Conservation (phyloP, 53 echinoderm and acorn worm genomes). For the Echinarachnius parma region DNA sequence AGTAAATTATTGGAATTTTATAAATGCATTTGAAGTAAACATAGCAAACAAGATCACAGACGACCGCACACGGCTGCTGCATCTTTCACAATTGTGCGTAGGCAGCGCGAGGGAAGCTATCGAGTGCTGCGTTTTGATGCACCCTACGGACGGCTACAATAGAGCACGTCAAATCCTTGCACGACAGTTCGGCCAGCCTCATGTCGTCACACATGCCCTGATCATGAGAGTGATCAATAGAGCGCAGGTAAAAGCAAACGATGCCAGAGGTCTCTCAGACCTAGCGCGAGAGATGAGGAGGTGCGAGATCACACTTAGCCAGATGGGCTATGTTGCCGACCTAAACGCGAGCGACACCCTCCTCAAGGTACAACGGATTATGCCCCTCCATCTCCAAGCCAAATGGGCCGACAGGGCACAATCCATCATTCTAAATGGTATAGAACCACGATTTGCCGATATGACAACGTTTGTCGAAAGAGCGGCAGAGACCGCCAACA, state of each 20-base stretch:
- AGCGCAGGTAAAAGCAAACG: conserved; percentile 14
- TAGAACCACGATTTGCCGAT: conserved; percentile 20
- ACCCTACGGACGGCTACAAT: conserved; percentile 30
- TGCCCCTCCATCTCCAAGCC: conserved; percentile 45
- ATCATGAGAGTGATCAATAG: conserved; percentile 33
- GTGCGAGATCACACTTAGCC: conserved; percentile 32
- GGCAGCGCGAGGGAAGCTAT: conserved; percentile 52
- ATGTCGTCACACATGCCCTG: conserved; percentile 57
- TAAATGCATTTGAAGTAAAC: conserved; percentile 57
- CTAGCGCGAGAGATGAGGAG: conserved; percentile 53
- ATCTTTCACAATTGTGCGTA: conserved; percentile 54
- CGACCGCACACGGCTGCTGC: conserved; percentile 33
- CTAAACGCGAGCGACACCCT: conserved; percentile 39
- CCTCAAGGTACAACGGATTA: conserved; percentile 47
- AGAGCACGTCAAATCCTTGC: conserved; percentile 29
- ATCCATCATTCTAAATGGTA: conserved; percentile 4
- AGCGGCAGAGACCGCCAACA: conserved; percentile 42
- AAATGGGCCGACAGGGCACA: conserved; percentile 50
- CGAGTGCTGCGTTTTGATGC: conserved; percentile 49
- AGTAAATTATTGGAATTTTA: conserved; percentile 59
- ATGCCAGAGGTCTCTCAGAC: conserved; percentile 34
- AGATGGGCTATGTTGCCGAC: conserved; percentile 41
- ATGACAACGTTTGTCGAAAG: conserved; percentile 63
- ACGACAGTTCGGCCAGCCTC: conserved; percentile 62
- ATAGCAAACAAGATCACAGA: conserved; percentile 33